Evolutionary conservation across 2,888 invertebrate genomes (phyloP), one percentile per base, ranked within the genome.

Genomic region (Isotomurus palustris): DNA sequence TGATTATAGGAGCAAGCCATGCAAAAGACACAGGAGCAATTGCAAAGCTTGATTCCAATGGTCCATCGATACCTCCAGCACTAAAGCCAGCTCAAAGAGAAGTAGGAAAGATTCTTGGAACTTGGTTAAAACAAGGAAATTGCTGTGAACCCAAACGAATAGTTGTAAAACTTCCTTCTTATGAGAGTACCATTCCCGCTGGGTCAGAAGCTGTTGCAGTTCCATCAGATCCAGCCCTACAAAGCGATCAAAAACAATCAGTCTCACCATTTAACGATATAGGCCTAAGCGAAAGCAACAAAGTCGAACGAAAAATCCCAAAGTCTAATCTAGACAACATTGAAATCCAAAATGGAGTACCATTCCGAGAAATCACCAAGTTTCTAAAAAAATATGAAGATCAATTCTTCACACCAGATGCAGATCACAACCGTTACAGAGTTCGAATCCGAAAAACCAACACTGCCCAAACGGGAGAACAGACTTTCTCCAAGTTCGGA

Each of bases 51-150:
- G 41, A 48, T 24, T 24, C 35, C 3, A 41, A 28, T n/a, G 27
- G 27, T 17, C 45, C 53, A 22, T 56, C 60, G 2, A 25, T 52
- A 27, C 60, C 60, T 4, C 28, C 60, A 25, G 47, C 55, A 27
- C 45, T 60, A n/a, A 25, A 45, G 2, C 19, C 55, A 2, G 52
- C 56, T 22, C 60, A 60, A 38, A n/a, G 29, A 3, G 47, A 60
- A 56, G 56, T 60, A 14, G 52, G 47, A 3, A n/a, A 12, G 0
- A 52, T 54, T 25, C 41, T 60, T 21, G 60, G 53, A 21, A 10
- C 5, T 17, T 60, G 55, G 56, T 21, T 60, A 2, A 60, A 53
- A 53, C 47, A 55, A 5, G 60, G 60, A 24, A 60, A 43, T n/a
- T 60, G 60, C 17, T 60, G 60, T 47, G 52, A 55, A 10, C 40